Conservation (phyloP, 2,113 vertebrate species). For the Hassar affinis region DNA sequence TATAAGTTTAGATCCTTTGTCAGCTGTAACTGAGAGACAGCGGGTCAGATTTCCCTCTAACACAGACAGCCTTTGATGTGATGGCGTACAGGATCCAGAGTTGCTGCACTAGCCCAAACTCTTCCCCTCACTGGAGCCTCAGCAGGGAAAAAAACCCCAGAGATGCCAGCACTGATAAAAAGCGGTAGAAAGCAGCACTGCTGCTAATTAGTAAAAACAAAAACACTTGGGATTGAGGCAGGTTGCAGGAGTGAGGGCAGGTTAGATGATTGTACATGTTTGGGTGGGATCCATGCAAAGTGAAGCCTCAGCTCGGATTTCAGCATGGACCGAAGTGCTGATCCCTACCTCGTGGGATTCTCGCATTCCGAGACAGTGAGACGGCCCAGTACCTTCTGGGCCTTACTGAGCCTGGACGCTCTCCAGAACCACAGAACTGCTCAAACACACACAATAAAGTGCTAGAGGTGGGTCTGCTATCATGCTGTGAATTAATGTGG, state of each 20-base stretch:
- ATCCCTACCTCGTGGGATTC: constrained; percentile 29
- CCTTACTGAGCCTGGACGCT: constrained; percentile 34
- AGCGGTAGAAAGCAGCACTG: constrained; percentile 38
- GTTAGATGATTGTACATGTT: constrained; percentile 31
- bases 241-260: constrained; percentile 12
- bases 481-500: not conserved
- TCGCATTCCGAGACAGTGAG: constrained; percentile 48
- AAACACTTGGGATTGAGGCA: not conserved
- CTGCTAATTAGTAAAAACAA: constrained; percentile 37
- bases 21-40: not conserved
- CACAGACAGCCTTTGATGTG: not conserved
- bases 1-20: not conserved
- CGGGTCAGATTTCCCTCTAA: not conserved
- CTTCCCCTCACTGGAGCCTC: constrained; percentile 5
- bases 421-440: constrained; percentile 37
- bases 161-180: constrained; percentile 29
- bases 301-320: constrained; percentile 39
- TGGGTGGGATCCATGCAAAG: constrained; percentile 28
- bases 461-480: not conserved
- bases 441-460: constrained; percentile 12
- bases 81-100: constrained; percentile 13
- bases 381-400: constrained; percentile 17
- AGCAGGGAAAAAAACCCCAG: constrained; percentile 12
- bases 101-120: not conserved
- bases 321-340: constrained; percentile 22